phyloP scores from a whole-genome alignment of 1,140 invertebrate species.

The Scylla paramamosain region DNA sequence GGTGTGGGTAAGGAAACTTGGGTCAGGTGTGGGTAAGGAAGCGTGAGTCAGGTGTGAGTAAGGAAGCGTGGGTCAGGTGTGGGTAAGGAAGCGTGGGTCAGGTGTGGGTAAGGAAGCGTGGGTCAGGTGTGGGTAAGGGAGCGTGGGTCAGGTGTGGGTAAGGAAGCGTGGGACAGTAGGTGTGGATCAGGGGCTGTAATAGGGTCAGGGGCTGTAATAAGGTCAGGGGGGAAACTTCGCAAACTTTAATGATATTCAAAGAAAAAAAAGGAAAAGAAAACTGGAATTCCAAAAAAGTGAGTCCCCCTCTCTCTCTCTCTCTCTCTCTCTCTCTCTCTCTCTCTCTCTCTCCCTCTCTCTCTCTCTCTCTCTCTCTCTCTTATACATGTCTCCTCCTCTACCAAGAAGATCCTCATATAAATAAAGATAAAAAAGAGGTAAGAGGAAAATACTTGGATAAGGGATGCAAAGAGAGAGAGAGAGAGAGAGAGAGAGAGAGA shows the following conservation, averaged over 20 bases:
- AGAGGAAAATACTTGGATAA: not conserved
- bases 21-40: too few relatives aligned
- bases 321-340: constrained; percentile 38
- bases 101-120: too few relatives aligned
- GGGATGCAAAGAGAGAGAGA: not conserved
- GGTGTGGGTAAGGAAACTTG: too few relatives aligned
- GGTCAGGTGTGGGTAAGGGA: too few relatives aligned
- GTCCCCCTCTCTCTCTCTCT: not conserved
- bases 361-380: constrained; percentile 50
- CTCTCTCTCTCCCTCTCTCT: constrained; percentile 36
- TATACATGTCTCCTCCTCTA: not conserved
- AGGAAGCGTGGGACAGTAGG: too few relatives aligned
- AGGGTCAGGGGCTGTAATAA: too few relatives aligned
- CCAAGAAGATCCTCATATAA: not conserved
- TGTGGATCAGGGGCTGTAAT: too few relatives aligned
- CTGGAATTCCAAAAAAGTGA: not conserved
- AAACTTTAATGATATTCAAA: not conserved
- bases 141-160: too few relatives aligned
- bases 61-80: too few relatives aligned
- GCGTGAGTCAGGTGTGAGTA: too few relatives aligned
- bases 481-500: not conserved
- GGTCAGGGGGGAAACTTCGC: not conserved
- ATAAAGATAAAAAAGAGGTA: not conserved
- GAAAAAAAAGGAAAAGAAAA: not conserved
- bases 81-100: too few relatives aligned